Percentiles rank a stretch among this genome's conserved stretches.
Evolutionary conservation across 1,140 invertebrate genomes (phyloP).

Genomic region (Saccostrea glomerata): DNA sequence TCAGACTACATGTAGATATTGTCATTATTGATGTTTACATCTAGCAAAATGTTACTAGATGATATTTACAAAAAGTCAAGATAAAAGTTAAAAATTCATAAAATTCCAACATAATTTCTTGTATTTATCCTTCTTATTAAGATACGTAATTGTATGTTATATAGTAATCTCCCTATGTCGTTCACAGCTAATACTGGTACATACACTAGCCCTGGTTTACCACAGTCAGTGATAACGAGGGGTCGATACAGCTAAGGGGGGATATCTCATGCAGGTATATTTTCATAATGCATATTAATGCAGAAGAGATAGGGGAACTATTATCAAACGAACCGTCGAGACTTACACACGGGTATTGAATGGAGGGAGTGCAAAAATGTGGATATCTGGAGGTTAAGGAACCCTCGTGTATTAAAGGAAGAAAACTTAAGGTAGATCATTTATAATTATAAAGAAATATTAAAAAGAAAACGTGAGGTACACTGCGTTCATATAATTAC

Average conservation of each 20-base stretch:
- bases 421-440: constrained; percentile 63
- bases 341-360: neutral
- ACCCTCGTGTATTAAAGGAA: constrained; percentile 58
- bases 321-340: constrained; percentile 11
- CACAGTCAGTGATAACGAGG: neutral
- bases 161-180: no score
- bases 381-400: constrained; percentile 66
- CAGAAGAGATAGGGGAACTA: constrained; percentile 11
- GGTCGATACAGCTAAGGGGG: neutral
- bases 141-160: no score
- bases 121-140: no score
- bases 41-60: no score
- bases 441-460: no score
- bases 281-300: constrained; percentile 15
- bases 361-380: constrained; percentile 58
- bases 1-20: no score
- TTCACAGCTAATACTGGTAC: neutral
- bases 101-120: no score
- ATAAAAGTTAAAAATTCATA: no score
- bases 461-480: no score
- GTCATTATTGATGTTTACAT: no score
- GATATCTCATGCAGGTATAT: constrained; percentile 19
- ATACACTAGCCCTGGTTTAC: neutral
- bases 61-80: no score
- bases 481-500: no score